phyloP scores from a whole-genome alignment of 2,888 invertebrate genomes.

The Tiliacea citrago region DNA sequence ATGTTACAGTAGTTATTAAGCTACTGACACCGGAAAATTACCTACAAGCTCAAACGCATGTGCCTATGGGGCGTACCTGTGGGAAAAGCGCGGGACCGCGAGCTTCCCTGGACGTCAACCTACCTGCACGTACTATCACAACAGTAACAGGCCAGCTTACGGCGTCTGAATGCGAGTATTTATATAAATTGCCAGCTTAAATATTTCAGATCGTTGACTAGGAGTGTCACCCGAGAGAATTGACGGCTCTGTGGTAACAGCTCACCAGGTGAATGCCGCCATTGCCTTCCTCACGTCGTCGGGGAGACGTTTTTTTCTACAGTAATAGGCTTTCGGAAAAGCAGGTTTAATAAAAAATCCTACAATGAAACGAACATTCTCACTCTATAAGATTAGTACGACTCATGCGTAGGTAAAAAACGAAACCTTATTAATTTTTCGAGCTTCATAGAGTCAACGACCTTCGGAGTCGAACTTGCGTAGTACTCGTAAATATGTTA shows the following conservation, averaged over 20 bases:
- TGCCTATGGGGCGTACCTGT: neutral
- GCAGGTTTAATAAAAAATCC: neutral
- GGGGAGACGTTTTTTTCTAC: constrained; percentile 18
- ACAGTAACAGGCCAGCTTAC: neutral
- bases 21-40: constrained; percentile 19
- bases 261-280: constrained; percentile 5
- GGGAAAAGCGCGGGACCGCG: constrained; percentile 50
- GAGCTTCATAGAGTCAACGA: constrained; percentile 47
- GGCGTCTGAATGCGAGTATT: constrained; percentile 12
- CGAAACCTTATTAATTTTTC: constrained; percentile 54
- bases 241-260: constrained; percentile 25
- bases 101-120: constrained; percentile 19
- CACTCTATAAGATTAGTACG: constrained; percentile 32
- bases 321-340: neutral
- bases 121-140: neutral
- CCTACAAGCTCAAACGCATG: constrained; percentile 3
- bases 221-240: constrained; percentile 20
- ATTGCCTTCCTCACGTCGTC: constrained; percentile 1
- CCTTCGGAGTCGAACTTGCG: constrained; percentile 61
- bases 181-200: constrained; percentile 35
- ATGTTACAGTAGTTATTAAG: constrained; percentile 4
- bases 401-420: constrained; percentile 28
- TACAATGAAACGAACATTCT: constrained; percentile 20
- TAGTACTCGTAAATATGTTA: constrained; percentile 69
- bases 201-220: constrained; percentile 41